Evolutionary conservation across 2,113 vertebrate species (phyloP), one percentile per base, ranked within the genome.

Genomic region (Xenotilapia flavipinnis): DNA sequence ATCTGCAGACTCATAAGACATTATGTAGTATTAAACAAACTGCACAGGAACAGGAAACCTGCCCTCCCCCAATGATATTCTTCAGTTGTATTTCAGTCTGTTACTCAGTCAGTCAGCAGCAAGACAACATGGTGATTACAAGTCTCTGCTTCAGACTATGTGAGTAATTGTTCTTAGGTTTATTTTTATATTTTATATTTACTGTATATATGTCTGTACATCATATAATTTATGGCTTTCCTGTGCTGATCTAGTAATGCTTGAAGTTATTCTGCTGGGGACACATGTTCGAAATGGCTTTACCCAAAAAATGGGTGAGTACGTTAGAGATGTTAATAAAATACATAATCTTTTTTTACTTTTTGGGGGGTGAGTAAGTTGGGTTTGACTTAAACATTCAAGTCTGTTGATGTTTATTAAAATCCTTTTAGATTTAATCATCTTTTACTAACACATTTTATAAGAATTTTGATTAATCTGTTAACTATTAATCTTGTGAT

Each of bases 61-160:
- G 3, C 28, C 58, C 0, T 4, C 58, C 28, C 56, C 15, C 28
- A 19, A 0, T 62, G 3, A 62, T 0, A 62, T 33, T 19, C 28
- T 33, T 62, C 28, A 62, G 58, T 6, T 60, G 17, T 17, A 10
- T 33, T 62, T 62, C 2, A 62, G 58, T 33, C 28, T 33, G 28
- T 0, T 19, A 62, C 56, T 58, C 26, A 58, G 0, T n/a, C 21
- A 55, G 10, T 21, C 0, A 23, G 38, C 38, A 40, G 38, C 0
- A 40, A 40, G 38, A 12, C 38, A 40, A 40, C 5, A 40, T 55
- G 53, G 53, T 12, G 53, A 23, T 4, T 55, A 23, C 21, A 23
- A 6, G 4, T 28, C 3, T 7, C 5, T 55, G 2, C 1, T 55
- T 55, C 11, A 55, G 53, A 23, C 6, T 55, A 23, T 23, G 53